Conservation (phyloP, 2,113 vertebrate species). For the Ptyas mucosa region DNA sequence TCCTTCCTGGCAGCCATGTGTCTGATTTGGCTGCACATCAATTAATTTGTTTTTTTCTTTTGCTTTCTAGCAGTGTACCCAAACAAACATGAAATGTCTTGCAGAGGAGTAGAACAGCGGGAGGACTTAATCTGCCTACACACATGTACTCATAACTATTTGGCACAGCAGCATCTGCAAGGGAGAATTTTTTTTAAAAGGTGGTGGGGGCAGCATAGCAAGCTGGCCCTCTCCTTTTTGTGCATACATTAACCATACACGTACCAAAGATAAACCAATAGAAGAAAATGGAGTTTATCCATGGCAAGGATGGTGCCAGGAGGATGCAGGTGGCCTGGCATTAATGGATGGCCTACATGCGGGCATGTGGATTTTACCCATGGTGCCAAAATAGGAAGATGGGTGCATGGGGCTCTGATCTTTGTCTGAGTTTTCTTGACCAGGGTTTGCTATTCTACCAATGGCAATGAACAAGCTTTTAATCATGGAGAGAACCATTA, state of each 20-base stretch:
- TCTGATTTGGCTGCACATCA: neutral
- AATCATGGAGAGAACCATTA: neutral
- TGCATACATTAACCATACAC: neutral
- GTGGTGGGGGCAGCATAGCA: neutral
- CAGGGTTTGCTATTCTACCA: neutral
- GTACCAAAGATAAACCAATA: neutral
- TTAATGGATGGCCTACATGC: neutral
- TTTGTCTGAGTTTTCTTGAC: neutral
- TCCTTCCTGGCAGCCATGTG: neutral
- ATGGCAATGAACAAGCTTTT: neutral
- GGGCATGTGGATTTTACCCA: neutral
- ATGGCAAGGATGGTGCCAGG: neutral
- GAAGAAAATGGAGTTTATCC: neutral
- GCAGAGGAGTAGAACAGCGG: neutral
- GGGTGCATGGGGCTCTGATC: neutral
- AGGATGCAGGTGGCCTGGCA: neutral
- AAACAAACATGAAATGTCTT: neutral
- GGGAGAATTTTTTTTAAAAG: neutral
- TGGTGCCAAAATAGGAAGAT: neutral
- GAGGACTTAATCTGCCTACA: neutral
- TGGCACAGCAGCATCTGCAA: neutral
- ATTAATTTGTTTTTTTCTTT: neutral
- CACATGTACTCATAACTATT: neutral
- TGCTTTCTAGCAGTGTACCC: neutral
- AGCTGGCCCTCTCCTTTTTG: neutral